These are phyloP conservation scores for Caenorhabditis parvicauda DNA, from an alignment of 2,888 invertebrate genomes.

Conservation along the genomic window DNA sequence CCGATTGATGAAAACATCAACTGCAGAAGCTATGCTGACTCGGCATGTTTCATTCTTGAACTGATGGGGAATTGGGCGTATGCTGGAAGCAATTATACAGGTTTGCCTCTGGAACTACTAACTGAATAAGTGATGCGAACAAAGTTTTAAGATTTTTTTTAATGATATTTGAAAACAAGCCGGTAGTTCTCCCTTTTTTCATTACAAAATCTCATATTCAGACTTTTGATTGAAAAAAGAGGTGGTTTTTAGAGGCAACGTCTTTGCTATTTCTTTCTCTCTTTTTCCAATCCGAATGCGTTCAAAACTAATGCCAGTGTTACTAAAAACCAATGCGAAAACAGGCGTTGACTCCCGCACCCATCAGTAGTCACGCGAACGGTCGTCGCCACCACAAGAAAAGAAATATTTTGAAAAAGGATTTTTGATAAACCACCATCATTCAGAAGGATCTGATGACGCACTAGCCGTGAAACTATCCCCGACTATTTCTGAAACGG, in stretches of 20 bases:
- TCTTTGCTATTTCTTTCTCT: too few relatives aligned
- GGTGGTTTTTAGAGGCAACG: constrained; percentile 6
- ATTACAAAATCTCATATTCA: too few relatives aligned
- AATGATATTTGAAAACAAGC: too few relatives aligned
- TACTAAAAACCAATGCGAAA: too few relatives aligned
- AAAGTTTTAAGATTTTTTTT: too few relatives aligned
- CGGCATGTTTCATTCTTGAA: constrained; percentile 11
- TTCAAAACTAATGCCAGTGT: too few relatives aligned
- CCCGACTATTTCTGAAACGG: constrained; percentile 3
- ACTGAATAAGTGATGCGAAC: neutral
- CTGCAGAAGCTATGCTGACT: constrained; percentile 15
- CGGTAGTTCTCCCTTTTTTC: too few relatives aligned
- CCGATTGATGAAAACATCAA: constrained; percentile 15
- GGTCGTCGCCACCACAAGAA: too few relatives aligned
- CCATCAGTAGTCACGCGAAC: too few relatives aligned
- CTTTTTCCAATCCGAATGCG: too few relatives aligned
- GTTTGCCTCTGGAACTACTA: constrained; percentile 7
- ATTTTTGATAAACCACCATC: neutral
- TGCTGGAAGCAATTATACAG: constrained; percentile 26
- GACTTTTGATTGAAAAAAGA: neutral
- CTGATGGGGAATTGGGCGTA: constrained; percentile 28
- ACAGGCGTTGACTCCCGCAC: too few relatives aligned
- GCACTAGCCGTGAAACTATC: neutral
- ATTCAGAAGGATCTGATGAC: constrained; percentile 5
- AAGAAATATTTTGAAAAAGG: neutral